These are phyloP conservation scores for Anthoscopus minutus DNA, from an alignment of 2,113 vertebrate species.

Conservation along the genomic window DNA sequence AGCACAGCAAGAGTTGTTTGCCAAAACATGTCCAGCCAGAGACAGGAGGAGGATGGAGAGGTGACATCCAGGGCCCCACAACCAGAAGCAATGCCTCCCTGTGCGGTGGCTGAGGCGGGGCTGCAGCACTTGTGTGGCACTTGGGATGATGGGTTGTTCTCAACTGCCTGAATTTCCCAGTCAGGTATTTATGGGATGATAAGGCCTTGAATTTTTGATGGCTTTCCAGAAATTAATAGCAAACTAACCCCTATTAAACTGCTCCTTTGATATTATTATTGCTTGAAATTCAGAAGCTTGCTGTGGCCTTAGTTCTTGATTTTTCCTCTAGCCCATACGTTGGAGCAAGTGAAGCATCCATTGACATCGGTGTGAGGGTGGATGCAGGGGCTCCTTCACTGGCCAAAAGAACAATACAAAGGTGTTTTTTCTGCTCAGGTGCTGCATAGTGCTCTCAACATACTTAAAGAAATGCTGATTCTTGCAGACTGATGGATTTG, in stretches of 20 bases:
- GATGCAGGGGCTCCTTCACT: background rate
- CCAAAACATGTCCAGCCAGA: background rate
- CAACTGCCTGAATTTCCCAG: background rate
- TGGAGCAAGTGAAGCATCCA: background rate
- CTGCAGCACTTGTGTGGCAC: fast-evolving
- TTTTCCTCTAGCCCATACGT: fast-evolving
- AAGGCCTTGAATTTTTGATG: background rate
- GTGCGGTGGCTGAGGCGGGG: background rate
- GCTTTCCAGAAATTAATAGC: background rate
- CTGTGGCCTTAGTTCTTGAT: background rate
- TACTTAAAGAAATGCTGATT: background rate
- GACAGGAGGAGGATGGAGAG: background rate
- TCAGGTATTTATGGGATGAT: background rate
- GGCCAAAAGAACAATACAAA: background rate
- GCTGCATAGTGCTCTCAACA: background rate
- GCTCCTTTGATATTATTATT: background rate
- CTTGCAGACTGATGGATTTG: background rate
- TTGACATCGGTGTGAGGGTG: background rate
- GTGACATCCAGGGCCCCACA: background rate
- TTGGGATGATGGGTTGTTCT: fast-evolving
- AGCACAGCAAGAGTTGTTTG: background rate
- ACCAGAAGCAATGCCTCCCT: background rate
- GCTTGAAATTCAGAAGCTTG: background rate
- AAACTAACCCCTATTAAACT: background rate
- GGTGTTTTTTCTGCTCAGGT: background rate